Base-by-base conservation (phyloP, 2,113 vertebrate species). In the Microtus ochrogaster region DNA sequence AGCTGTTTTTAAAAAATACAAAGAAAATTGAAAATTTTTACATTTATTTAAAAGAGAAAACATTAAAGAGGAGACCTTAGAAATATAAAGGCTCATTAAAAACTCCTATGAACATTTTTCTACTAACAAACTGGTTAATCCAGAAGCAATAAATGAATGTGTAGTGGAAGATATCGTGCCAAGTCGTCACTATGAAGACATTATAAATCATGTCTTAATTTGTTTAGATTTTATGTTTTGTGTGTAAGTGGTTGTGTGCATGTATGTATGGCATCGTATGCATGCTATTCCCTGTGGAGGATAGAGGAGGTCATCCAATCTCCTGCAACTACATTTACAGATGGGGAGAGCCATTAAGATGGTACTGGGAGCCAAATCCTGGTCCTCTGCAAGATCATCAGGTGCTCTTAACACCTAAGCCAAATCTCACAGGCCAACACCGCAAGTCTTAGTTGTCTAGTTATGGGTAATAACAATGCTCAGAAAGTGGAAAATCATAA, bases 401-500 rank as follows among this genome's bases (percentile, higher is more conserved):
- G 10, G 3, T 63, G 13, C 12, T 17, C 58, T 63, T 44, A 41
- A 65, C 2, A 8, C 28, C 58, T 41, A 7, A 84, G 3, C 14
- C 13, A 41, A 1, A 3, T 65, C 26, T 44, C 14, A 0, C n/a
- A 63, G 7, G 7, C 17, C n/a, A 83, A 2, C 28, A 2, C 2
- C 3, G 8, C 17, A 30, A 41, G n/a, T 30, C 7, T 41, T 30
- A 65, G 3, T 44, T 44, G 41, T 26, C 4, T 4, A 76, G 52
- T 55, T 44, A n/a, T n/a, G 28, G 36, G 0, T 74, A 33, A 44
- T 10, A 17, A n/a, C 10, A 16, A 14, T 44, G 2, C 12, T 47
- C 7, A 17, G 33, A 9, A 65, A 85, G 28, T 33, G 7, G 65
- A 39, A 65, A 47, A 1, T 74, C n/a, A 10, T 4, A 84, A 28